Evolutionary conservation across 92 coral and sea anemone species (phyloP), one percentile per base, ranked within the genome.

Genomic region (Porites divaricata): DNA sequence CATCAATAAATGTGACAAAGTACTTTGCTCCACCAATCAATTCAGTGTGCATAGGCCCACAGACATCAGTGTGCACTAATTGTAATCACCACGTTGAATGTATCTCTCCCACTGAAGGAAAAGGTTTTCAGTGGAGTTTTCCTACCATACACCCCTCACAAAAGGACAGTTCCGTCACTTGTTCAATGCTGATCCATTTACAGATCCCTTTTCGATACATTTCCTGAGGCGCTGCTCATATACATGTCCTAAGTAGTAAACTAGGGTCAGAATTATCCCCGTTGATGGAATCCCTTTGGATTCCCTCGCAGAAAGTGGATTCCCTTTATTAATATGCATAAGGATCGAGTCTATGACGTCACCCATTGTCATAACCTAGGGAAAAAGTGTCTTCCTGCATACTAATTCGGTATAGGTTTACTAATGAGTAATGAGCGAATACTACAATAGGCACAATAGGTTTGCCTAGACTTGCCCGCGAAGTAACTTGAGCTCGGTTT

Each of bases 81-180:
- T 78, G 86, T 50, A 89, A 89, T 52, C 67, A 72, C 56, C 63
- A 83, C 58, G 63, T 77, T 23, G 83, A 80, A n/a, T 59, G 83
- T 23, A 85, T 89, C 71, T 89, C 87, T 85, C 79, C 92, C 77
- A 89, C 73, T 61, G 87, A 26, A 51, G 81, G 77, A 72, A 89
- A 89, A 21, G 83, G 90, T 79, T 85, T 89, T 61, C 81, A 67
- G 63, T 70, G 80, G 64, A 85, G 70, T 51, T 78, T 84, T 24
- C 82, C 86, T 64, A 70, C 92, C 71, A 83, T 24, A 83, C 85
- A 83, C 50, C 68, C 90, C 58, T 80, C 90, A 59, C 92, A 85
- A n/a, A 89, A 89, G 4, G 80, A 80, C 70, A 85, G 76, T 85
- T 68, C 92, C 52, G 61, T 12, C 62, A 23, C n/a, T 79, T 85